A percentile compares a stretch with the other conserved stretches of the same genome.
Evolutionary conservation across 2,797 vertebrate species (phyloP).

Genomic region (Pagetopsis macropterus): DNA sequence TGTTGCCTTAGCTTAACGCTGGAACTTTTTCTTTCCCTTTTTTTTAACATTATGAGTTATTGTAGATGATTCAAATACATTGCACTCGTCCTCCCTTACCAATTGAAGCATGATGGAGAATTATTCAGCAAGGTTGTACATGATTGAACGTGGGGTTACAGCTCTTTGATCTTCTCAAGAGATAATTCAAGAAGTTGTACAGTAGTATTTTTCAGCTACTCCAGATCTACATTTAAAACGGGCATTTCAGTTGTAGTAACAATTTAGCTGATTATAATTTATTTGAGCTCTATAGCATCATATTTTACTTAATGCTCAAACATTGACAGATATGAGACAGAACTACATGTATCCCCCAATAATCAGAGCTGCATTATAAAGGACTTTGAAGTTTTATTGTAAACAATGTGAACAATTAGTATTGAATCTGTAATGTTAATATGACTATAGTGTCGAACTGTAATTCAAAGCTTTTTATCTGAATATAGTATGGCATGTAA

Average conservation of each 20-base stretch:
- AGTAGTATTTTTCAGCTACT: constrained; percentile 24
- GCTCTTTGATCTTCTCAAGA: constrained; percentile 27
- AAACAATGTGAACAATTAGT: background rate
- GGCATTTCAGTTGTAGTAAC: background rate
- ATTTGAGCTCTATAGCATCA: background rate
- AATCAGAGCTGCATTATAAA: background rate
- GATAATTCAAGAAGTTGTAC: constrained; percentile 34
- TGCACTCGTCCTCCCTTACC: constrained; percentile 50
- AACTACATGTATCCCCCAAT: background rate
- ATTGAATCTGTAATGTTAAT: background rate
- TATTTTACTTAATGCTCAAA: background rate
- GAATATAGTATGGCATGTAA: background rate
- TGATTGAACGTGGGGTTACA: constrained; percentile 51
- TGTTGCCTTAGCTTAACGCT: constrained; percentile 27
- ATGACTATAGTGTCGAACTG: background rate
- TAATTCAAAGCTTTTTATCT: background rate
- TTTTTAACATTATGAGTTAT: constrained; percentile 30
- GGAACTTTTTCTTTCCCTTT: constrained; percentile 11
- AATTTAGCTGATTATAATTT: background rate
- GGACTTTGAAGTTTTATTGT: background rate
- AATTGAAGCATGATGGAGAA: constrained; percentile 45
- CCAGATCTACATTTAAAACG: background rate
- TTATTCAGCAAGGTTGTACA: constrained; percentile 58
- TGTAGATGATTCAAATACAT: constrained; percentile 37
- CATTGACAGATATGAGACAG: background rate